Conservation (phyloP, 1,140 invertebrate genomes). For the Bombus huntii region DNA sequence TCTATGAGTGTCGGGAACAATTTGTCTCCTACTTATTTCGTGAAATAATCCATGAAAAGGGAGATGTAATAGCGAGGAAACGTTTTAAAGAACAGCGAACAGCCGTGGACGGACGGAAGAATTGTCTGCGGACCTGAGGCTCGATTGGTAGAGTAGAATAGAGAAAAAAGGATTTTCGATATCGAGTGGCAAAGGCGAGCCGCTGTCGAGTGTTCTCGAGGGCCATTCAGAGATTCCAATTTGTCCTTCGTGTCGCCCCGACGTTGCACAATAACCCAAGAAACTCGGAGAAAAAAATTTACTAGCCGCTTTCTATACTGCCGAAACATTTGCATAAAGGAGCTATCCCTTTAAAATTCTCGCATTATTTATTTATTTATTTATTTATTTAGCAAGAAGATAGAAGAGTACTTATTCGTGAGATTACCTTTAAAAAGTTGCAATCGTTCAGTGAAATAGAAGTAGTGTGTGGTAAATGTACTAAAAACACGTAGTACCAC, state of each 20-base stretch:
- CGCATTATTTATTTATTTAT: too few relatives aligned
- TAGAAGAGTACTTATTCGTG: too few relatives aligned
- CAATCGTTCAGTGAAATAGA: too few relatives aligned
- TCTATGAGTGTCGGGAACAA: not conserved
- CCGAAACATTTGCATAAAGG: not conserved
- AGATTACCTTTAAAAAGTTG: too few relatives aligned
- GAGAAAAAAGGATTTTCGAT: constrained; percentile 32
- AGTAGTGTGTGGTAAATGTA: too few relatives aligned
- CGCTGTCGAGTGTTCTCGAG: constrained; percentile 2
- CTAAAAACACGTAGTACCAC: too few relatives aligned
- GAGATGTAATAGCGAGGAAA: not conserved
- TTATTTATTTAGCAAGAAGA: too few relatives aligned
- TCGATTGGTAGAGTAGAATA: not conserved
- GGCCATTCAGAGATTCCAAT: constrained; percentile 31
- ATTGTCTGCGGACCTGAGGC: too few relatives aligned
- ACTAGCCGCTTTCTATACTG: not conserved
- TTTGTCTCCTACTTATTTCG: not conserved
- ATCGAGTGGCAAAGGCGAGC: constrained; percentile 24
- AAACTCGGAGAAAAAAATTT: not conserved
- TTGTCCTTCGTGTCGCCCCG: constrained; percentile 30
- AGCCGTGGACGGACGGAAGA: not conserved
- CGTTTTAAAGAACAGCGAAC: not conserved
- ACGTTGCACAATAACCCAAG: not conserved
- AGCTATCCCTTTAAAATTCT: not conserved
- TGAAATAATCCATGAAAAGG: not conserved